Evolutionary conservation across 2,113 vertebrate species (phyloP), one percentile per base, ranked within the genome.

Genomic region (Physeter macrocephalus): DNA sequence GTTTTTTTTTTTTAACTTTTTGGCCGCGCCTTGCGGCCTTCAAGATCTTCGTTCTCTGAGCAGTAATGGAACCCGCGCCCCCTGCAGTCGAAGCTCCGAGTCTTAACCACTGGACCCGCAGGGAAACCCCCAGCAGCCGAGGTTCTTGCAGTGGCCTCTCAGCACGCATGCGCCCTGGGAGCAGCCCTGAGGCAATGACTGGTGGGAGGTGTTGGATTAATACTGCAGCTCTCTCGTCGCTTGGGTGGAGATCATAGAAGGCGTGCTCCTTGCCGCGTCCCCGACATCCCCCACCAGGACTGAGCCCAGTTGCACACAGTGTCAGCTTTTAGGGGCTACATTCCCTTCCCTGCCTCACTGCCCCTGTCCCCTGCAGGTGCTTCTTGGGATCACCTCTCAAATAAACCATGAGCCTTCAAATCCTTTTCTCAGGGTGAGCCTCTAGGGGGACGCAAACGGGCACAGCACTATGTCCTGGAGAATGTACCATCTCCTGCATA

Each of bases 201-300:
- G 67, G 2, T 0, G 34, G 86, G 61, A 46, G 18, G 31, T 1
- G 54, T 29, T 2, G n/a, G 57, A 15, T 25, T 81, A 36, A 6
- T 6, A 27, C 31, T 12, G 34, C 43, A 7, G 91, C 25, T 67
- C 39, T 43, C 88, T 39, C 1, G 1, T 14, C 67, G 6, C 9
- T 7, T 0, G 15, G 18, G 34, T 31, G 31, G 20, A 11, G 39
- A 25, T 62, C 69, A 43, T 21, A 75, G 46, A 5, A 29, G 31
- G 31, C 31, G 0, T 10, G 4, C 10, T 57, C 15, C 7, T 20
- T 5, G 3, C n/a, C 25, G 54, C 2, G 0, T 54, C n/a, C 39
- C 46, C 31, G n/a, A 17, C 20, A 15, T 17, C 43, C 71, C 31
- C 75, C 20, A 3, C 23, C 59, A n/a, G 39, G n/a, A 74, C 12